phyloP scores from a whole-genome alignment of 2,113 vertebrate species.

The Morone chrysops region DNA sequence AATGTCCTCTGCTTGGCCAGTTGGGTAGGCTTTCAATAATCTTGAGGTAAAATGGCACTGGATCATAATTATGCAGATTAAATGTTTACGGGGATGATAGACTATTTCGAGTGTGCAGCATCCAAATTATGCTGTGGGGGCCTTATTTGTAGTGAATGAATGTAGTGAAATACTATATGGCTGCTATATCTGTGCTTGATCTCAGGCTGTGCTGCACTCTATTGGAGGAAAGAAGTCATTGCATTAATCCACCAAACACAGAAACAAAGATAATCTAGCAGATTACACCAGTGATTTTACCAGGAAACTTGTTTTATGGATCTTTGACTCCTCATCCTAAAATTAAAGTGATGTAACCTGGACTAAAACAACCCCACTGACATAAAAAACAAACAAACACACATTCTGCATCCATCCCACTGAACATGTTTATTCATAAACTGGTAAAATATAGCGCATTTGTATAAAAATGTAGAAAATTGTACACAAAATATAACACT shows the following conservation, averaged over 20 bases:
- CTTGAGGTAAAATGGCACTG: background rate
- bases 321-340: background rate
- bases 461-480: conserved; percentile 89
- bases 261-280: background rate
- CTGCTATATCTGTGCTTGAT: background rate
- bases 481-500: conserved; percentile 88
- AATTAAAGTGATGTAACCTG: background rate
- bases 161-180: background rate
- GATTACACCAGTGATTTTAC: background rate
- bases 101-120: background rate
- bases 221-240: conserved; percentile 48
- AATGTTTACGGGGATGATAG: background rate
- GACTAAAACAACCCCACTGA: background rate
- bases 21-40: conserved; percentile 21
- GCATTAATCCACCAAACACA: conserved; percentile 22
- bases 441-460: conserved; percentile 88
- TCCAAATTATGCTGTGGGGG: background rate
- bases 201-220: conserved; percentile 70
- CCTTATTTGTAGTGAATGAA: conserved; percentile 27
- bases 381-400: conserved; percentile 21
- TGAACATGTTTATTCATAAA: conserved; percentile 86
- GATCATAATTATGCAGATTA: background rate
- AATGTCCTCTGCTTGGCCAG: background rate
- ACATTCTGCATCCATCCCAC: conserved; percentile 75
- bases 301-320: background rate